Base-by-base conservation (phyloP, 2,888 invertebrate genomes). In the Myopa testacea region DNA sequence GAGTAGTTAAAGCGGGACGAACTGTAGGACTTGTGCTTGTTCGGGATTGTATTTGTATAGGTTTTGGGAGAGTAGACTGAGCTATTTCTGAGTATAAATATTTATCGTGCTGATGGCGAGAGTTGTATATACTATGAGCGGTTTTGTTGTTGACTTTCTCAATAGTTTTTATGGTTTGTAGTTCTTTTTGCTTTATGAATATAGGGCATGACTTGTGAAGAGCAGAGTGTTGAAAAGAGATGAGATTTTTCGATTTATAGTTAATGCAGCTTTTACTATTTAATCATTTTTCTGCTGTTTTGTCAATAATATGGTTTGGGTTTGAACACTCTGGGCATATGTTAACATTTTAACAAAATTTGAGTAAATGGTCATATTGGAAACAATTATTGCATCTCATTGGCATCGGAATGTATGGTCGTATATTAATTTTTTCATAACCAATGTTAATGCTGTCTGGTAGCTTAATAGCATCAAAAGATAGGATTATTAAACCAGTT, bases 131-230 rank as follows among this genome's bases (percentile, higher is more conserved):
- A 37, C 34, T 7, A n/a, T 19, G 10, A 14, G 68, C 55, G 14
- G 67, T 67, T n/a, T 55, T 75, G 52, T 52, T 19, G 37, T 52
- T 67, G 26, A 67, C 55, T 55, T 75, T 67, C 55, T 75, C n/a
- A 65, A 67, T 6, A 67, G 75, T 75, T 38, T 55, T 67, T 34
- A 75, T 75, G 26, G 75, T 52, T 63, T 75, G 75, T n/a, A 75
- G 40, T 60, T 75, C 67, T 75, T 67, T 52, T 12, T 75, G 67
- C 55, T 75, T 62, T 34, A 75, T 67, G n/a, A 75, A 75, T 37
- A 67, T 67, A 14, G 67, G 75, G 26, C 68, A 75, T n/a, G 37
- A 34, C 26, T 58, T 75, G 34, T 67, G 67, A n/a, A 50, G 45
- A 67, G 55, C 52, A 16, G 38, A 14, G 19, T 76, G 70, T 26